phyloP scores from a whole-genome alignment of 2,888 invertebrate species.

The Drosophila recens region DNA sequence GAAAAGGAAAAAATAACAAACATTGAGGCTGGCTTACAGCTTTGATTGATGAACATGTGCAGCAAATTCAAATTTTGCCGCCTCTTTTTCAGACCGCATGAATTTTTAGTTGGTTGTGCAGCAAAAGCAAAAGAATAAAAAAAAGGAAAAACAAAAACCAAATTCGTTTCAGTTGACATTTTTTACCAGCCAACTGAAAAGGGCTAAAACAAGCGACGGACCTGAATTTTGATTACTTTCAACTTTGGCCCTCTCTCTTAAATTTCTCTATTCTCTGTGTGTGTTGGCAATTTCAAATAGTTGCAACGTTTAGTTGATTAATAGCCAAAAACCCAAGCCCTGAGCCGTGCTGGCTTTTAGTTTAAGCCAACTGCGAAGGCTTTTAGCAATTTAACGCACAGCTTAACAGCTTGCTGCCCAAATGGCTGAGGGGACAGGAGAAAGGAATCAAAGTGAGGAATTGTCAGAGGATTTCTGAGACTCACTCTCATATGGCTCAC shows the following conservation, averaged over 20 bases:
- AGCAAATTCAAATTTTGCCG: conserved; percentile 54
- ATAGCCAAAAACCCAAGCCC: conserved; percentile 60
- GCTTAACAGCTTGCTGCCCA: conserved; percentile 70
- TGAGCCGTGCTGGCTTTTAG: conserved; percentile 56
- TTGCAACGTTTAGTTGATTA: conserved; percentile 79
- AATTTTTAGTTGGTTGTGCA: conserved; percentile 55
- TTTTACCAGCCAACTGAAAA: conserved; percentile 32
- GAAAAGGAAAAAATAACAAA: conserved; percentile 27
- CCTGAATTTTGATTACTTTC: conserved; percentile 76
- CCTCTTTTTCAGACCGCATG: conserved; percentile 46
- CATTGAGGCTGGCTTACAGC: conserved; percentile 48
- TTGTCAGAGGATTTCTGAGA: conserved; percentile 11
- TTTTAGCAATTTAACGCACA: conserved; percentile 81
- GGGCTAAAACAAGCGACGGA: conserved; percentile 47
- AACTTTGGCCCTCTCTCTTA: conserved; percentile 52
- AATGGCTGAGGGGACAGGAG: conserved; percentile 11
- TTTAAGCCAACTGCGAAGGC: conserved; percentile 72
- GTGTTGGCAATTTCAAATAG: conserved; percentile 66
- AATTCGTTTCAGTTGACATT: conserved; percentile 65
- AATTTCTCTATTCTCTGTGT: conserved; percentile 11
- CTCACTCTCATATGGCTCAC: conserved; percentile 41
- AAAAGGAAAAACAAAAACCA: conserved; percentile 25
- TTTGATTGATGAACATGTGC: conserved; percentile 79
- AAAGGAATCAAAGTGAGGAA: not conserved
- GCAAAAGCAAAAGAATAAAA: conserved; percentile 9